phyloP scores from a whole-genome alignment of 2,888 invertebrate species.

The Drosophila atroscutellata region DNA sequence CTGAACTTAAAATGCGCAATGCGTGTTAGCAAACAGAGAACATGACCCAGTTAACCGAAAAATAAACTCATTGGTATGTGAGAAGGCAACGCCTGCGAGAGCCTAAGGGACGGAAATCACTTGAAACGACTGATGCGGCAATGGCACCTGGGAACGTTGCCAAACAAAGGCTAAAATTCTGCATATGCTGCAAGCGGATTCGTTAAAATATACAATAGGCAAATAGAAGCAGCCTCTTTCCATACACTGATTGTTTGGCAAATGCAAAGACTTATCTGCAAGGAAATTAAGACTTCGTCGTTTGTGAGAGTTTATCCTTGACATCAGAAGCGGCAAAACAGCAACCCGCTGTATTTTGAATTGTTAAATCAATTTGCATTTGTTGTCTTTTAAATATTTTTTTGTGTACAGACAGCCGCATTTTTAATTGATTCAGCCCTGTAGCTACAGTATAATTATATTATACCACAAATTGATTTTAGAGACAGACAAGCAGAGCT shows the following conservation, averaged over 20 bases:
- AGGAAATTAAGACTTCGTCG: conserved; percentile 35
- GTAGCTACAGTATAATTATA: conserved; percentile 58
- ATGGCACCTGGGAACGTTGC: conserved; percentile 49
- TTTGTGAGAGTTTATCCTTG: conserved; percentile 11
- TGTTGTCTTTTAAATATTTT: neutral
- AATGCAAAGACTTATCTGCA: conserved; percentile 48
- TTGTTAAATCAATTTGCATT: conserved; percentile 37
- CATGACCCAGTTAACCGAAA: conserved; percentile 33
- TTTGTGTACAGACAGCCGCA: conserved; percentile 13
- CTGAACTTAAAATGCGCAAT: conserved; percentile 66
- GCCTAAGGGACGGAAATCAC: conserved; percentile 64
- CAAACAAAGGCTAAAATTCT: conserved; percentile 49
- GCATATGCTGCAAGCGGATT: conserved; percentile 46
- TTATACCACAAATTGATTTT: conserved; percentile 45
- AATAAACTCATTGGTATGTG: conserved; percentile 68
- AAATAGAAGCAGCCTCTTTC: conserved; percentile 1
- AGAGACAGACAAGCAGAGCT: conserved; percentile 34
- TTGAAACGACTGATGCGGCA: conserved; percentile 52
- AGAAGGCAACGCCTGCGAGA: conserved; percentile 31
- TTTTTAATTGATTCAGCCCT: conserved; percentile 66
- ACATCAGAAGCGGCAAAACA: conserved; percentile 4
- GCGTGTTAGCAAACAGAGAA: conserved; percentile 47
- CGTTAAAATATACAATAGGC: conserved; percentile 31
- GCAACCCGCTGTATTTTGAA: conserved; percentile 15
- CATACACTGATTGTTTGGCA: conserved; percentile 38